Evolutionary conservation across 2,888 invertebrate genomes (phyloP).

Genomic region (Platycheirus albimanus): DNA sequence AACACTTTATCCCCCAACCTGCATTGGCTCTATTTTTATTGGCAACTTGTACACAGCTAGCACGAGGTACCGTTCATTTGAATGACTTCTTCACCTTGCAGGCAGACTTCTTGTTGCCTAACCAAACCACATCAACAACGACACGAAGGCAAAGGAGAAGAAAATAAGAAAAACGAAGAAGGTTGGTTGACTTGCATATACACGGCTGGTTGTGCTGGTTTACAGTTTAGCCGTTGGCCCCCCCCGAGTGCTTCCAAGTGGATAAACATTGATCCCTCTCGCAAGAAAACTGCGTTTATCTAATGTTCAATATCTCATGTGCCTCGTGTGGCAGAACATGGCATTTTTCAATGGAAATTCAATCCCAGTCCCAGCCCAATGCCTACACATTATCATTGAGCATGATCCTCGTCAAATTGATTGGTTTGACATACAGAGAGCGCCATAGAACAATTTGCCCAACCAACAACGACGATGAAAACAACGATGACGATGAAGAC

Average conservation of each 20-base stretch:
- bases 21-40: slow-evolving; percentile 64
- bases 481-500: no score
- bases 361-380: slow-evolving; percentile 28
- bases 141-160: slow-evolving; percentile 8
- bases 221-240: slow-evolving; percentile 60
- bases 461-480: neutral
- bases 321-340: slow-evolving; percentile 45
- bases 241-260: slow-evolving; percentile 42
- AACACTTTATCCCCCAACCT: slow-evolving; percentile 45
- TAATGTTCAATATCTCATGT: slow-evolving; percentile 60
- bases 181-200: slow-evolving; percentile 53
- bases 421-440: slow-evolving; percentile 66
- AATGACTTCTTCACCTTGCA: slow-evolving; percentile 73
- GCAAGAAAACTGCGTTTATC: slow-evolving; percentile 50
- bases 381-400: slow-evolving; percentile 32
- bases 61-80: slow-evolving; percentile 70
- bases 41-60: slow-evolving; percentile 53
- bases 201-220: slow-evolving; percentile 40
- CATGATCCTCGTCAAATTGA: slow-evolving; percentile 67
- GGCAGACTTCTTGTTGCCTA: slow-evolving; percentile 61
- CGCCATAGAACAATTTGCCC: slow-evolving; percentile 41
- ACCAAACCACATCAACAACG: slow-evolving; percentile 39
- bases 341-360: slow-evolving; percentile 59
- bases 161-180: slow-evolving; percentile 21
- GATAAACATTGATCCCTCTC: slow-evolving; percentile 32